Evolutionary conservation across 2,797 vertebrate species (phyloP).

Genomic region (Chaetophractus vellerosus): DNA sequence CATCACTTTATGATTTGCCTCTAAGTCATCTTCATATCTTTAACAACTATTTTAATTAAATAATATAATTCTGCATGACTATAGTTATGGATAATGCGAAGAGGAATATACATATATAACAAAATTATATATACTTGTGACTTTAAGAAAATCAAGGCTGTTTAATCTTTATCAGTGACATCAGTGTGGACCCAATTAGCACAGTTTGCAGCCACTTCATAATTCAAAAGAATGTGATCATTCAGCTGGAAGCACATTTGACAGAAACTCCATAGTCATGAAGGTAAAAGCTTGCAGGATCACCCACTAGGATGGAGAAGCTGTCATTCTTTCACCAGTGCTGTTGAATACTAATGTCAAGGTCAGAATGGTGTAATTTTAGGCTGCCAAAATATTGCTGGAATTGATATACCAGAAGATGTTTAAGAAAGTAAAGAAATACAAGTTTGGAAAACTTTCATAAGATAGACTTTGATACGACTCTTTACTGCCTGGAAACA

Average conservation of each 20-base stretch:
- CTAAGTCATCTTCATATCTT: conserved; percentile 64
- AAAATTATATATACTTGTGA: conserved; percentile 82
- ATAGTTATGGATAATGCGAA: conserved; percentile 63
- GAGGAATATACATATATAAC: conserved; percentile 62
- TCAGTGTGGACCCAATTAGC: conserved; percentile 90
- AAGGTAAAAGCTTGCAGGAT: conserved; percentile 90
- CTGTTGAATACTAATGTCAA: conserved; percentile 92
- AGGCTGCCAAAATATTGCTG: conserved; percentile 91
- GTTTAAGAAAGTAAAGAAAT: conserved; percentile 85
- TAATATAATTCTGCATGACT: conserved; percentile 59
- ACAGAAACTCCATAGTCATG: conserved; percentile 92
- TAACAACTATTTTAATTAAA: conserved; percentile 58
- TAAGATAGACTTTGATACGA: conserved; percentile 66
- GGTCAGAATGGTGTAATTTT: conserved; percentile 91
- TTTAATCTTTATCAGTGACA: conserved; percentile 89
- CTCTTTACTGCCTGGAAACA: conserved; percentile 10
- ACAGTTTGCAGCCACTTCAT: conserved; percentile 90
- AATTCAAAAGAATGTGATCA: conserved; percentile 90
- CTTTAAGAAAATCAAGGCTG: conserved; percentile 82
- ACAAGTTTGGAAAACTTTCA: conserved; percentile 84
- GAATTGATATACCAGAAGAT: conserved; percentile 86
- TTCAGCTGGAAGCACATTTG: conserved; percentile 91
- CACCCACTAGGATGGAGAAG: conserved; percentile 90
- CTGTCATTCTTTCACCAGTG: conserved; percentile 90
- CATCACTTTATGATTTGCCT: conserved; percentile 34